These are phyloP conservation scores for Thumatha senex DNA, from an alignment of 2,888 invertebrate species.

Conservation along the genomic window DNA sequence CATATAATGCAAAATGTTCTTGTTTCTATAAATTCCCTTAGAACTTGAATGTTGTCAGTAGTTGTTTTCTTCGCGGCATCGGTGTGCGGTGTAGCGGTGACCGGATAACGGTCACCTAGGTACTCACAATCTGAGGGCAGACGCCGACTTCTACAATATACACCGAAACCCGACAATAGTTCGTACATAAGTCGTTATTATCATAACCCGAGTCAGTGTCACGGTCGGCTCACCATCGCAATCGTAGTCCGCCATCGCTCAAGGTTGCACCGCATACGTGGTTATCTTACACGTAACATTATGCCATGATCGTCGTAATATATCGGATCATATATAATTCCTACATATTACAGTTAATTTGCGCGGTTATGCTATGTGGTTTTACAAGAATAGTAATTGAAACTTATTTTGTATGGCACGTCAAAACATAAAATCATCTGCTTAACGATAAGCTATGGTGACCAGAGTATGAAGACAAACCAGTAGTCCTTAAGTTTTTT, in stretches of 20 bases:
- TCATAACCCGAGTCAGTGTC: slow-evolving; percentile 73
- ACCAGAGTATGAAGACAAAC: not conserved
- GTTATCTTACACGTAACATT: slow-evolving; percentile 58
- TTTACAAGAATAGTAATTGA: no score
- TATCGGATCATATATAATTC: slow-evolving; percentile 44
- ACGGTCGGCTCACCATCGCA: slow-evolving; percentile 70
- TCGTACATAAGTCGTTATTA: slow-evolving; percentile 62
- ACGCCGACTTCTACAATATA: slow-evolving; percentile 47
- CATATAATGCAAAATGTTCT: slow-evolving; percentile 45
- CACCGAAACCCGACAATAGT: slow-evolving; percentile 53
- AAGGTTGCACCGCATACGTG: slow-evolving; percentile 73
- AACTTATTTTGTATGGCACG: no score
- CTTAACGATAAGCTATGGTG: not conserved
- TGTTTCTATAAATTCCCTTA: slow-evolving; percentile 50
- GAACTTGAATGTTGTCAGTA: slow-evolving; percentile 49
- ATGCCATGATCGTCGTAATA: slow-evolving; percentile 50
- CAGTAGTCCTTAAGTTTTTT: not conserved
- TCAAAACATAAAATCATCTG: no score
- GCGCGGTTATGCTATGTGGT: not conserved
- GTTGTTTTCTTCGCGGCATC: slow-evolving; percentile 50
- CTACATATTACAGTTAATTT: slow-evolving; percentile 25
- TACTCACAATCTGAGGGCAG: slow-evolving; percentile 65
- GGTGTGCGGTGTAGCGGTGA: slow-evolving; percentile 65
- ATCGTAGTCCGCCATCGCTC: slow-evolving; percentile 63
- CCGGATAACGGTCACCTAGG: slow-evolving; percentile 73